Evolutionary conservation across 1,140 invertebrate species (phyloP).

Genomic region (Zaprionus nigranus): DNA sequence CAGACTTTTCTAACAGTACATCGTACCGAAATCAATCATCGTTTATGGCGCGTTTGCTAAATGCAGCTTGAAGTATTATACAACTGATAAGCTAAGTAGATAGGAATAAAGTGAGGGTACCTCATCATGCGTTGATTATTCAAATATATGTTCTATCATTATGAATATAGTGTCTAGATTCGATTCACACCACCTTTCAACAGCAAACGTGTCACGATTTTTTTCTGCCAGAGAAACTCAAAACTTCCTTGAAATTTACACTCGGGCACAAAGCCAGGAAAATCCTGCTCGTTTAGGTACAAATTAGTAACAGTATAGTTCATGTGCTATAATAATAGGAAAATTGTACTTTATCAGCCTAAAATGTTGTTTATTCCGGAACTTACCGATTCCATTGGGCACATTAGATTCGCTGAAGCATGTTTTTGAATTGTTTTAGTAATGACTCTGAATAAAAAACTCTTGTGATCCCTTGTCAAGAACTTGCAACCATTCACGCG

Average conservation of each 20-base stretch:
- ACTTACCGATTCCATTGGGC: constrained; percentile 2
- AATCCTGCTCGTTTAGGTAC: neutral
- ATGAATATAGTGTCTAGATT: neutral
- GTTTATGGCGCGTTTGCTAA: neutral
- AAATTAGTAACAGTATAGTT: neutral
- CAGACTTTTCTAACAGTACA: neutral
- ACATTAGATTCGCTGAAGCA: neutral
- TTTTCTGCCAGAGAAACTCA: neutral
- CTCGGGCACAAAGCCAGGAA: neutral
- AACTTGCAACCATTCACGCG: neutral
- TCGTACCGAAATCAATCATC: neutral
- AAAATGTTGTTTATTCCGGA: neutral
- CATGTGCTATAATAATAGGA: neutral
- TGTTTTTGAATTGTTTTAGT: neutral
- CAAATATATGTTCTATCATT: neutral
- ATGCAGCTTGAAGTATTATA: neutral
- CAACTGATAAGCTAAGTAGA: too few species aligned
- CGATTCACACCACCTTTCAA: neutral
- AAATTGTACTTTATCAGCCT: neutral
- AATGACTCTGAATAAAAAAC: neutral
- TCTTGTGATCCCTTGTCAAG: neutral
- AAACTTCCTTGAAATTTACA: neutral
- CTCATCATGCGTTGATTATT: neutral
- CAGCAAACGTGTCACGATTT: neutral
- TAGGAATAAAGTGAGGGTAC: neutral